Base-by-base conservation (phyloP, 2,888 invertebrate species). In the Campopleginae sp. region DNA sequence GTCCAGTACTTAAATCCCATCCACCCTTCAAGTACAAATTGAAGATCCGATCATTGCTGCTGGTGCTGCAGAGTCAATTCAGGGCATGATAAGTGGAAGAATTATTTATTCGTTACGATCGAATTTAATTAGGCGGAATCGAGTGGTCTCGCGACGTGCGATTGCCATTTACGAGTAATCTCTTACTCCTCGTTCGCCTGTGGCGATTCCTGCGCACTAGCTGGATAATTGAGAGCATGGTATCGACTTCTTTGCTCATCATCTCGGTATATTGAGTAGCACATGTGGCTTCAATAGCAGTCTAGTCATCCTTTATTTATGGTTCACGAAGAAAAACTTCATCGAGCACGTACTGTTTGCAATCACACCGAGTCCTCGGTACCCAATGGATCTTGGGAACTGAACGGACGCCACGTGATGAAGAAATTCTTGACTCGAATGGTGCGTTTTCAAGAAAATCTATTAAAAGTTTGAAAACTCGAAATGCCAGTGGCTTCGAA, bases 101-200 rank as follows among this genome's bases (percentile, higher is more conserved):
- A 82, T 44, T 23, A 44, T 65, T 27, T 33, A 44, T 77, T 80
- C 82, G 80, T 76, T 85, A 77, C 76, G 63, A 38, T 76, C 27
- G 44, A 82, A 81, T 79, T 85, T 87, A 86, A 88, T 88, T 88
- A 88, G 77, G n/a, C 65, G 48, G 68, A 79, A 85, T 86, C 74
- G 75, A 54, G 65, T 44, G 42, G 42, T 54, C 54, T 68, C 33
- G 58, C 48, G 66, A 42, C 48, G 70, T 46, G 12, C 75, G 77
- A 80, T 51, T 84, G 70, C 87, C 83, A 83, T 82, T 80, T 74
- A 70, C 77, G 77, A 86, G 77, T 88, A 85, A 88, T 88, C 78
- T 86, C 85, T 86, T 80, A 81, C 80, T 88, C 86, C 58, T 74
- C 44, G 51, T 82, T 84, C 33, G 42, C 44, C 42, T 71, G 79